Conservation (phyloP, 2,113 vertebrate genomes). For the Sinocyclocheilus anophthalmus region DNA sequence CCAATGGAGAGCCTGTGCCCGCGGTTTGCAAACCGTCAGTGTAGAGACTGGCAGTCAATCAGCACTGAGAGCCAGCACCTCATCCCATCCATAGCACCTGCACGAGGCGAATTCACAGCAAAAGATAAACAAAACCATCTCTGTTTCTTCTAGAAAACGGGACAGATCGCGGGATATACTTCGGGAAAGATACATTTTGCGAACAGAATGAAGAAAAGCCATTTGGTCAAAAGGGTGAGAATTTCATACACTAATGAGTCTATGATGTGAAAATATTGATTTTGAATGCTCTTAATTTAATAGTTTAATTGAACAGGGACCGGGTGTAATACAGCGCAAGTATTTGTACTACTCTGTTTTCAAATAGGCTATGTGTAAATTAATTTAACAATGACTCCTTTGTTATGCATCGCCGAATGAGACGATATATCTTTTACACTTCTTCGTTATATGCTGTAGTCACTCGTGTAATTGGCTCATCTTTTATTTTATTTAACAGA, state of each 20-base stretch:
- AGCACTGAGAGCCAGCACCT: conserved; percentile 24
- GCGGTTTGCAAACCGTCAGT: conserved; percentile 41
- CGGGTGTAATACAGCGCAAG: background rate
- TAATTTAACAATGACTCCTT: conserved; percentile 29
- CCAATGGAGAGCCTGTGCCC: conserved; percentile 54
- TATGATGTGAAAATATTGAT: background rate
- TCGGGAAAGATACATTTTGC: conserved; percentile 1
- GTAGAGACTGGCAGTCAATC: conserved; percentile 17
- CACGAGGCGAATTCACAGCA: background rate
- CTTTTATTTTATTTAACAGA: background rate
- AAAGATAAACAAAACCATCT: background rate
- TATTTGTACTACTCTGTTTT: background rate
- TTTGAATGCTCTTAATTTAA: background rate
- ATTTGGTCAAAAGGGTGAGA: conserved; percentile 83
- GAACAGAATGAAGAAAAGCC: conserved; percentile 85
- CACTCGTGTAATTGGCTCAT: background rate
- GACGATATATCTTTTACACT: too few species aligned
- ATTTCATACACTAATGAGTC: background rate
- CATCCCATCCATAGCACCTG: background rate
- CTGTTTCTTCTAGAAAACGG: background rate
- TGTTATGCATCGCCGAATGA: conserved; percentile 23
- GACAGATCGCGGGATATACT: conserved; percentile 16
- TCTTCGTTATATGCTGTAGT: background rate
- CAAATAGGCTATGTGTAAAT: background rate
- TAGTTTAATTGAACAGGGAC: background rate